Evolutionary conservation across 2,888 invertebrate species (phyloP).

Genomic region (Nephrocerus scutellatus): DNA sequence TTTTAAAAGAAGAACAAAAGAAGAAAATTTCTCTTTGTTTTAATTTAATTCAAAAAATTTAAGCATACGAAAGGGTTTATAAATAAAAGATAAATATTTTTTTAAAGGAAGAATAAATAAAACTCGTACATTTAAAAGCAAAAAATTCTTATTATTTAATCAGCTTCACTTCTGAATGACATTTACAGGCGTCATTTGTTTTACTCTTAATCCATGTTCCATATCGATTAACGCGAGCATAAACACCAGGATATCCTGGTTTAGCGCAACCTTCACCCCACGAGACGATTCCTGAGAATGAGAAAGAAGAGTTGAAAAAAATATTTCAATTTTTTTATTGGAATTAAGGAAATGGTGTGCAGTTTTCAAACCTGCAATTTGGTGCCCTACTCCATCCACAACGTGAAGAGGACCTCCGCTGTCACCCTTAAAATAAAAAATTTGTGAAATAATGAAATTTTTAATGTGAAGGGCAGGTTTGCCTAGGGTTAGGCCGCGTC

Average conservation of each 20-base stretch:
- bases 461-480: too few relatives aligned
- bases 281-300: conserved; percentile 64
- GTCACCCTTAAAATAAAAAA: conserved; percentile 31
- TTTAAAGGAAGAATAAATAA: too few relatives aligned
- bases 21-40: too few relatives aligned
- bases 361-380: conserved; percentile 29
- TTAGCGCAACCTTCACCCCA: conserved; percentile 48
- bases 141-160: too few relatives aligned
- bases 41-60: too few relatives aligned
- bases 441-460: conserved; percentile 3
- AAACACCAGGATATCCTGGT: conserved; percentile 72
- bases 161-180: conserved; percentile 47
- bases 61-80: too few relatives aligned
- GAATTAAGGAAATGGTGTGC: conserved; percentile 34
- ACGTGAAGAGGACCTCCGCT: conserved; percentile 45
- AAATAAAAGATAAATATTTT: too few relatives aligned
- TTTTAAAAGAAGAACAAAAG: too few relatives aligned
- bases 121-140: too few relatives aligned
- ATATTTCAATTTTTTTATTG: neutral
- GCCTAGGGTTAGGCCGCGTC: too few relatives aligned
- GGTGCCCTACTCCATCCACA: conserved; percentile 20
- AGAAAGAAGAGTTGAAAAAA: neutral
- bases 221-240: conserved; percentile 72
- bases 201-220: conserved; percentile 60
- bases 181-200: conserved; percentile 63